phyloP scores from a whole-genome alignment of 1,140 invertebrate species.

The Trachymyrmex septentrionalis region DNA sequence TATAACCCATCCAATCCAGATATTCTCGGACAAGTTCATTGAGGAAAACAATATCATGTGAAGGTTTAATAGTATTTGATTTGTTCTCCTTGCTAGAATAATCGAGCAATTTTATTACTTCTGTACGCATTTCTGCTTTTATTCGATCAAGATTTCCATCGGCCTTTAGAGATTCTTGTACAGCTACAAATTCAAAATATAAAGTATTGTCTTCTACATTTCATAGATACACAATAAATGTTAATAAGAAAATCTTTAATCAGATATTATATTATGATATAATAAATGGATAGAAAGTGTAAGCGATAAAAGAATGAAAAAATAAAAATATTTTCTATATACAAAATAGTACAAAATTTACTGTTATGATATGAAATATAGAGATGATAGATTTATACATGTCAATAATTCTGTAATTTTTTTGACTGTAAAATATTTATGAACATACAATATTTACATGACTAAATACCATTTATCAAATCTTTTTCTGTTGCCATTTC shows the following conservation, averaged over 20 bases:
- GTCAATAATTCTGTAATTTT: background rate
- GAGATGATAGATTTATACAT: background rate
- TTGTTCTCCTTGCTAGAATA: conserved; percentile 75
- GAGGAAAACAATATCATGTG: conserved; percentile 81
- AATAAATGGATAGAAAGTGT: background rate
- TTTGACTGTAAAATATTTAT: conserved; percentile 7
- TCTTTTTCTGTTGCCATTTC: conserved; percentile 83
- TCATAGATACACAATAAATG: background rate
- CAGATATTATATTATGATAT: background rate
- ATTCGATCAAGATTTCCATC: conserved; percentile 83
- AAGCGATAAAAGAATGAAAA: background rate
- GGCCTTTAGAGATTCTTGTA: conserved; percentile 83
- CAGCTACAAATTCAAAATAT: conserved; percentile 77
- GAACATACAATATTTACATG: background rate
- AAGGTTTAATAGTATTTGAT: conserved; percentile 75
- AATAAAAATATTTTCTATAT: conserved; percentile 24
- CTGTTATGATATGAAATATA: background rate
- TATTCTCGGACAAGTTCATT: conserved; percentile 86
- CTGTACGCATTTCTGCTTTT: conserved; percentile 84
- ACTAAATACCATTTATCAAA: conserved; percentile 82
- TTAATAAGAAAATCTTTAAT: background rate
- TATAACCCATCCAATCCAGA: conserved; percentile 86
- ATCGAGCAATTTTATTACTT: conserved; percentile 84
- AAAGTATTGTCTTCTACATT: background rate
- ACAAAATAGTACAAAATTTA: background rate